Percentiles rank a stretch among this genome's conserved stretches.
These are phyloP conservation scores for Conus betulinus DNA, from an alignment of 1,140 invertebrate genomes.

Conservation along the genomic window DNA sequence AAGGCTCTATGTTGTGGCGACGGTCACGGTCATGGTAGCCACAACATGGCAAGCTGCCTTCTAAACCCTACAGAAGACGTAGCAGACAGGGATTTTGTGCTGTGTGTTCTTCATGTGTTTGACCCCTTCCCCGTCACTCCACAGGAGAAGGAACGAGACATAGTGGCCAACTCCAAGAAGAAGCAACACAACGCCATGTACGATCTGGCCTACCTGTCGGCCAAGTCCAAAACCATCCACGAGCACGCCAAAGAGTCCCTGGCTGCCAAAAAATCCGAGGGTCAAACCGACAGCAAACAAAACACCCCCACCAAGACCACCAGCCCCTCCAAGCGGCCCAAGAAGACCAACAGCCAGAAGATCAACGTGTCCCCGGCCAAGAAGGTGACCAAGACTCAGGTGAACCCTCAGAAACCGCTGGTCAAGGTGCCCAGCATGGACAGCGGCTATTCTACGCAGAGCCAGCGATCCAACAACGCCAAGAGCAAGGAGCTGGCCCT, in stretches of 20 bases:
- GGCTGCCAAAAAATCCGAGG: constrained; percentile 13
- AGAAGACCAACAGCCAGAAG: constrained; percentile 27
- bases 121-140: neutral
- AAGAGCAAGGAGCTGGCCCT: constrained; percentile 51
- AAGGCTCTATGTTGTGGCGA: no score
- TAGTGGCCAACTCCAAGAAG: constrained; percentile 44
- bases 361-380: constrained; percentile 37
- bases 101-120: neutral
- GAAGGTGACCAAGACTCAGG: constrained; percentile 8
- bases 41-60: no score
- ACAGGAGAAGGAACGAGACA: constrained; percentile 56
- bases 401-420: constrained; percentile 50
- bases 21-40: no score
- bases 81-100: no score
- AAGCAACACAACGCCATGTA: constrained; percentile 48
- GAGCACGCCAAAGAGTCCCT: constrained; percentile 5
- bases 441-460: constrained; percentile 63
- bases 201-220: constrained; percentile 40
- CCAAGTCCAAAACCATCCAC: constrained; percentile 16
- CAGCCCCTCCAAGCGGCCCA: neutral
- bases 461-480: constrained; percentile 47
- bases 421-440: constrained; percentile 66
- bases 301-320: neutral
- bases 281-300: neutral
- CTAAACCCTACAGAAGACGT: no score